Base-by-base conservation (phyloP, 2,797 vertebrate genomes). In the Lepus townsendii region DNA sequence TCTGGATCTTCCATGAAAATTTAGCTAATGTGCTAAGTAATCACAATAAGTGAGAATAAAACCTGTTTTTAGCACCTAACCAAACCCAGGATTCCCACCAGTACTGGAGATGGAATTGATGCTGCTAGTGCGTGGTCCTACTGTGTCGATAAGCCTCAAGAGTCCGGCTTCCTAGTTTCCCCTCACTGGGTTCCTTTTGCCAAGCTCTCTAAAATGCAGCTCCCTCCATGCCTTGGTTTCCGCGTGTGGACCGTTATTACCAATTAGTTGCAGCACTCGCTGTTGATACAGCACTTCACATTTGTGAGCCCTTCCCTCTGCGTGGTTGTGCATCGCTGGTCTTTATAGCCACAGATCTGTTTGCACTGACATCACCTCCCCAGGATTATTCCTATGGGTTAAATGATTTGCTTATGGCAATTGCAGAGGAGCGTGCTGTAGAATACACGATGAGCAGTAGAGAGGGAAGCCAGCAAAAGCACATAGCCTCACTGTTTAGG, bases 341-440 rank as follows among this genome's bases (percentile, higher is more conserved):
- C 94, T 95, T 96, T 88, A 95, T 13, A 84, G 83, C 79, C 91
- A 80, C 35, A 78, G 94, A 88, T 95, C 54, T 72, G 87, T 92
- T 62, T 69, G 66, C 83, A 94, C 79, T 68, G 88, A 88, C 85
- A 95, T 88, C 76, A 32, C 95, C 88, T 91, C 79, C 91, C 78
- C 73, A 72, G 93, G 79, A 92, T 91, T 85, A 94, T 87, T 89
- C 83, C 96, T 94, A 1, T 82, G 69, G 93, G 96, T 92, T 97
- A 93, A 92, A 80, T 91, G 85, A 96, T 96, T 96, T 96, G 94
- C 86, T 96, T 93, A 91, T 52, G 73, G 94, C 90, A 93, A 88
- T 89, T 94, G 93, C 92, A 82, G 72, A 79, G 83, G 57, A 83
- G 57, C 3, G 0, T 82, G 85, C 63, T 95, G 27, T 30, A 82